phyloP scores from a whole-genome alignment of 2,888 invertebrate species.

The Acheta domesticus region DNA sequence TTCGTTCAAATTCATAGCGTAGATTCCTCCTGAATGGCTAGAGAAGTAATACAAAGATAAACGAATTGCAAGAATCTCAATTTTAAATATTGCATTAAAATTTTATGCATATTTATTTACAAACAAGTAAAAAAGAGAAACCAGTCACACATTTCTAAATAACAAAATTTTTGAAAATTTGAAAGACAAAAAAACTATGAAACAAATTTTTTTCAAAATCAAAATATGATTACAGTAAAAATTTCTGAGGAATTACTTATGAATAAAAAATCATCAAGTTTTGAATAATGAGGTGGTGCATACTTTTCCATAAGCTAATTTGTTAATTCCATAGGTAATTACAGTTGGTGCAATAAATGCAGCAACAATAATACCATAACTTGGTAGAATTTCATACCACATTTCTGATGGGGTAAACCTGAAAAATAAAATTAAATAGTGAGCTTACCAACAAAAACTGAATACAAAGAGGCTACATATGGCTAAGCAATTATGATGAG shows the following conservation, averaged over 20 bases:
- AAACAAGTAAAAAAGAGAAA: too few relatives aligned
- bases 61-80: background rate
- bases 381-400: constrained; percentile 72
- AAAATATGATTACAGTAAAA: background rate
- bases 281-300: background rate
- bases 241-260: too few relatives aligned
- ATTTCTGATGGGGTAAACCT: constrained; percentile 45
- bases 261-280: too few relatives aligned
- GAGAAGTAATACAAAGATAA: background rate
- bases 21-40: constrained; percentile 40
- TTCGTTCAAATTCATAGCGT: constrained; percentile 52
- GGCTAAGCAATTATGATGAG: too few relatives aligned
- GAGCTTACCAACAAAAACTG: background rate
- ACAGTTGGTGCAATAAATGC: constrained; percentile 61
- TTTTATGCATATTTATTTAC: too few relatives aligned
- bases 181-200: background rate
- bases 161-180: too few relatives aligned
- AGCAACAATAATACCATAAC: constrained; percentile 58
- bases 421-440: background rate
- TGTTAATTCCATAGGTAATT: constrained; percentile 60
- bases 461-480: background rate
- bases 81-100: too few relatives aligned
- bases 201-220: background rate
- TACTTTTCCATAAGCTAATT: constrained; percentile 56
- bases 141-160: too few relatives aligned